These are phyloP conservation scores for Acomys russatus DNA, from an alignment of 2,797 vertebrate species.

Conservation along the genomic window DNA sequence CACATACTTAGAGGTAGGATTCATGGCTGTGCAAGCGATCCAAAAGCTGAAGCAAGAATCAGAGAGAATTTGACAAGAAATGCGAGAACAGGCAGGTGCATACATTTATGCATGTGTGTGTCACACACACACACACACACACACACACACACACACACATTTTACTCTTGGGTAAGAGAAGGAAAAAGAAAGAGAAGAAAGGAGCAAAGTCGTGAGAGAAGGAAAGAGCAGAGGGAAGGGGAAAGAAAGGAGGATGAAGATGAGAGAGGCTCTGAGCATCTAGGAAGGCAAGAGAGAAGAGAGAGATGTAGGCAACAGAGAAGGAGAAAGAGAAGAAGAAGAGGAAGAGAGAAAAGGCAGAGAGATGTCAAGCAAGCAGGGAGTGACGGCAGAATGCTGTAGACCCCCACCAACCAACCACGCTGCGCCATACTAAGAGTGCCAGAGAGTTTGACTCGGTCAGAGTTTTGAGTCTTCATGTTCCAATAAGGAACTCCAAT, in stretches of 20 bases:
- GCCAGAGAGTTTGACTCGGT: neutral
- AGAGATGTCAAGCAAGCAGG: neutral
- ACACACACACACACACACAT: neutral
- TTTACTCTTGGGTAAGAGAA: neutral
- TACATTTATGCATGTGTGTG: no score
- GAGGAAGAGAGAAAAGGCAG: accelerated
- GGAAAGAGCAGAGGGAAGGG: accelerated
- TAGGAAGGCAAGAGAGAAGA: neutral
- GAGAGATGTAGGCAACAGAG: neutral
- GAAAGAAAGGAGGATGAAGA: no score
- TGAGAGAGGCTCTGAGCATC: no score
- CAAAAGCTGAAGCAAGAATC: neutral
- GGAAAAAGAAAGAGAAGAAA: neutral
- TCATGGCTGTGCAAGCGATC: neutral
- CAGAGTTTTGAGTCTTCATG: neutral
- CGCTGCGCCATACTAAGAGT: accelerated
- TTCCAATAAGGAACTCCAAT: neutral
- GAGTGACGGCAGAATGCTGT: neutral
- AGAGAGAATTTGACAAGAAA: neutral
- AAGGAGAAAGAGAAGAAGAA: neutral
- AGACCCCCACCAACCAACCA: no score
- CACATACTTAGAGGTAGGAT: neutral
- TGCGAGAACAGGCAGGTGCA: no score
- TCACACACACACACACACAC: neutral
- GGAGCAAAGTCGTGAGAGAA: neutral